These are phyloP conservation scores for Yponomeuta malinellus DNA, from an alignment of 2,888 invertebrate species.

Conservation along the genomic window DNA sequence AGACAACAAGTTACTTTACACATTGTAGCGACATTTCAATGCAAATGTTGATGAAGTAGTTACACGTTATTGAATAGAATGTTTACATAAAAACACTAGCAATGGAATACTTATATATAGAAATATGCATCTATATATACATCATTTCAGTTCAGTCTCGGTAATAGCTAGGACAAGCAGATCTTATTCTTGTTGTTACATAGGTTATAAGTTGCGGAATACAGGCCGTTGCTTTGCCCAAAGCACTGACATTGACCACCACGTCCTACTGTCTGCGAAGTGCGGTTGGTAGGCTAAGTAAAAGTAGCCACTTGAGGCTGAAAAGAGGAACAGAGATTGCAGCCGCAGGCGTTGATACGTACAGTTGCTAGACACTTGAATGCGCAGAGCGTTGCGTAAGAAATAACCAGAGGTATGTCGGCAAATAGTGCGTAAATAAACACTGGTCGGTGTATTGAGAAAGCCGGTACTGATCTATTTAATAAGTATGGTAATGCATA, in stretches of 20 bases:
- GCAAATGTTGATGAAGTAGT: not conserved
- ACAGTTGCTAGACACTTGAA: not conserved
- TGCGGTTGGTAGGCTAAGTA: not conserved
- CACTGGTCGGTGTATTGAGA: not conserved
- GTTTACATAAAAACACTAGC: not conserved
- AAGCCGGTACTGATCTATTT: not conserved
- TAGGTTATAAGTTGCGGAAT: no score
- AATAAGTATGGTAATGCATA: no score
- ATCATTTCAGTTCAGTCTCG: no score
- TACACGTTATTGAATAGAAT: not conserved
- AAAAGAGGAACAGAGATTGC: not conserved
- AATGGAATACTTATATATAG: not conserved
- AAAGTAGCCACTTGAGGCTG: not conserved
- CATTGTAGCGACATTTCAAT: not conserved
- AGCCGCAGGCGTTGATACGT: not conserved
- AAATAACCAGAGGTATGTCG: not conserved
- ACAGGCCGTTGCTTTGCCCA: no score
- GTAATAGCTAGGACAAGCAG: no score
- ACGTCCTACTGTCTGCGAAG: no score
- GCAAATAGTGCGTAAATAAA: not conserved
- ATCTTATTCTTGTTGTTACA: no score
- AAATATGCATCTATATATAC: no score
- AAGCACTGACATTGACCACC: no score
- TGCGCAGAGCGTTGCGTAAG: conserved; percentile 2
- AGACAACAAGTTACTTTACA: not conserved